Base-by-base conservation (phyloP, 2,888 invertebrate species). In the Beris chalybata region DNA sequence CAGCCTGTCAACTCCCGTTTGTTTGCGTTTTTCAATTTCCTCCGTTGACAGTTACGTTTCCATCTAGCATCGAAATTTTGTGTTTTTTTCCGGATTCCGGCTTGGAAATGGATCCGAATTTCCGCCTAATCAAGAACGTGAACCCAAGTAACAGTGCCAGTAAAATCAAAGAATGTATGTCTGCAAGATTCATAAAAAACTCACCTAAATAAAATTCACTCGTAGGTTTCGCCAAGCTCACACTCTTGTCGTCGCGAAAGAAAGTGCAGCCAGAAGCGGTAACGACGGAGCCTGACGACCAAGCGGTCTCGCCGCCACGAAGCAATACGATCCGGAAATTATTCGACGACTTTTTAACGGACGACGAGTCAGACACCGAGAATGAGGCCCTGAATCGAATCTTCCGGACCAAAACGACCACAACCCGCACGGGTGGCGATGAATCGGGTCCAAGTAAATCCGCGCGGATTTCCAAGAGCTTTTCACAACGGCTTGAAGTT, bases 211-310 rank as follows among this genome's bases (percentile, higher is more conserved):
- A 12, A 12, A 29, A 4, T 61, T 43, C n/a, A 5, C 5, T 65
- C 67, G 6, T 55, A 76, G 76, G 75, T 70, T 79, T 80, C 63
- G 72, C 78, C 1, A 80, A 79, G 70, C 70, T 79, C 47, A 79
- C 79, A n/a, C 73, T 79, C 3, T 77, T 78, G 3, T 77, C 79
- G 4, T 77, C 79, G 2, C 74, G 72, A 43, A 76, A 75, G 70
- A 74, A 75, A 58, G 69, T 65, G 1, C 65, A 65, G 54, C 5
- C 29, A 4, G 71, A 70, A 3, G 63, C 31, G 4, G 64, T 67
- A 11, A 2, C 29, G 29, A 7, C 13, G 9, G 38, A 50, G 15
- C 30, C 22, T 5, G 38, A 50, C 3, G 29, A 13, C 58, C 7
- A 2, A 1, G 29, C 43, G 47, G 6, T 22, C 12, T n/a, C 3